Evolutionary conservation across 2,113 vertebrate species (phyloP).

Genomic region (Sceloporus tristichus): DNA sequence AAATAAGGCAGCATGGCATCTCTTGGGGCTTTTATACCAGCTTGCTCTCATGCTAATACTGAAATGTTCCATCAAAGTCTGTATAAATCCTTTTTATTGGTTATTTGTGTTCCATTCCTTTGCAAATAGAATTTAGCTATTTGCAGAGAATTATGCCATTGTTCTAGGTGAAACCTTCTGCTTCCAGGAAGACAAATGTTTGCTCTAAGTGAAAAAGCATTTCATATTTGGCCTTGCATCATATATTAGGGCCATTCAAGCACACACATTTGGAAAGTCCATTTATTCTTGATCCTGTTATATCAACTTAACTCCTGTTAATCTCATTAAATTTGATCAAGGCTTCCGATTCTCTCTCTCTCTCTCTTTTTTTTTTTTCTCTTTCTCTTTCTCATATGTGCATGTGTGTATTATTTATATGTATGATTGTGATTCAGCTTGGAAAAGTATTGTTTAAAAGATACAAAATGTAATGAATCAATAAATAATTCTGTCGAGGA

Average conservation of each 20-base stretch:
- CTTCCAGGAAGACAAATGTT: not conserved
- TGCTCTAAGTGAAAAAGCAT: constrained; percentile 10
- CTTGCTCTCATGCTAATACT: constrained; percentile 19
- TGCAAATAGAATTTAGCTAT: constrained; percentile 9
- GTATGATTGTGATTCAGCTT: not conserved
- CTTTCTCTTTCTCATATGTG: not conserved
- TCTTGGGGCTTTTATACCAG: constrained; percentile 16
- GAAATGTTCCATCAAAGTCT: constrained; percentile 27
- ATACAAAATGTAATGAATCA: not conserved
- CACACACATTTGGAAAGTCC: not conserved
- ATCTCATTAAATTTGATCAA: not conserved
- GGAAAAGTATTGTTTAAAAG: not conserved
- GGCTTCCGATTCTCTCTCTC: not conserved
- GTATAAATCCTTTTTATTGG: constrained; percentile 12
- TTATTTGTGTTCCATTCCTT: constrained; percentile 9
- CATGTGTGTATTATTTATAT: not conserved
- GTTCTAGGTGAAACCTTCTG: constrained; percentile 3
- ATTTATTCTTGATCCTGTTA: not conserved
- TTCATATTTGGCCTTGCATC: not conserved
- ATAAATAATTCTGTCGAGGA: not conserved
- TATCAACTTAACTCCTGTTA: not conserved
- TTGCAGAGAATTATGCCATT: constrained; percentile 9
- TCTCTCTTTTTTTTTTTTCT: too few species aligned
- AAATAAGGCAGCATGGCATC: constrained; percentile 20
- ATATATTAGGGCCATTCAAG: not conserved